phyloP scores from a whole-genome alignment of 2,797 vertebrate species.

The Fistularia tabacaria region DNA sequence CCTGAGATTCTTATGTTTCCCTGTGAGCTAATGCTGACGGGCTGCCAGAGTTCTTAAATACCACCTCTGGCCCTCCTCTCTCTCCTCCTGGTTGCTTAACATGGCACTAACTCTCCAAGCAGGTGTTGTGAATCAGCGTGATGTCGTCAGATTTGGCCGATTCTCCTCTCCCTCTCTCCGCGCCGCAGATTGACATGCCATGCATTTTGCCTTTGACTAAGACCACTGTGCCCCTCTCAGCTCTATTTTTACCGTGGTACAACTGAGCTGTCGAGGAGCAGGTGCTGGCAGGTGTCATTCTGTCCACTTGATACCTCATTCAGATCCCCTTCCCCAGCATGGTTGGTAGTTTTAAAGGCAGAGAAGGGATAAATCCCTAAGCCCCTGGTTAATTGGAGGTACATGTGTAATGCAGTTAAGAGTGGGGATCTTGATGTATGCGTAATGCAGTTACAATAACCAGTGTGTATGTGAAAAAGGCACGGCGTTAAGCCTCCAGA shows the following conservation, averaged over 20 bases:
- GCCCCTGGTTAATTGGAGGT: conserved; percentile 28
- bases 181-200: conserved; percentile 39
- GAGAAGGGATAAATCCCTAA: background rate
- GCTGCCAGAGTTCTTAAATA: conserved; percentile 55
- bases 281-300: conserved; percentile 43
- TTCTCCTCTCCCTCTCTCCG: conserved; percentile 32
- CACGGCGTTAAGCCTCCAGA: background rate
- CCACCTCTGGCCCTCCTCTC: conserved; percentile 46
- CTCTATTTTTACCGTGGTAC: conserved; percentile 52
- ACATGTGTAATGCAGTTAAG: conserved; percentile 9
- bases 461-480: conserved; percentile 11
- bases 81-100: conserved; percentile 40
- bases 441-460: conserved; percentile 9
- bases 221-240: conserved; percentile 26
- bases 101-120: conserved; percentile 50
- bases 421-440: conserved; percentile 10
- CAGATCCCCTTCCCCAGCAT: conserved; percentile 6
- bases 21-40: conserved; percentile 64
- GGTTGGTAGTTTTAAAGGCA: conserved; percentile 8
- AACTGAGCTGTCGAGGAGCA: conserved; percentile 30
- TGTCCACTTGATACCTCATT: conserved; percentile 36
- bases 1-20: conserved; percentile 50
- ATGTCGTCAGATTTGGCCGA: conserved; percentile 51
- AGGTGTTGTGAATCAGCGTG: conserved; percentile 59
- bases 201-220: conserved; percentile 36